These are phyloP conservation scores for Apotomis betuletana DNA, from an alignment of 2,888 invertebrate species.

Conservation along the genomic window DNA sequence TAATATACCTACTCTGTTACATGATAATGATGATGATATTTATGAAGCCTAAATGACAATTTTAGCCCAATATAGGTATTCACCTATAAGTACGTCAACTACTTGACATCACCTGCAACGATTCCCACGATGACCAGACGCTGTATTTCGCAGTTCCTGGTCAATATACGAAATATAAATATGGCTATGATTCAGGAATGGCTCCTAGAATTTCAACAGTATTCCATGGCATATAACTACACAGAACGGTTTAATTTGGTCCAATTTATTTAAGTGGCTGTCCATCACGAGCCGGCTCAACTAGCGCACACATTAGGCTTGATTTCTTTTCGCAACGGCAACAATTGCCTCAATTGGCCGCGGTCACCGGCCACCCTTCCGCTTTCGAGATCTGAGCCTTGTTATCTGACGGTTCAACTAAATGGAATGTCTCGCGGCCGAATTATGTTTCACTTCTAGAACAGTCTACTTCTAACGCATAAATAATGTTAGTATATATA, in stretches of 20 bases:
- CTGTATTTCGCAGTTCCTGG: too few species aligned
- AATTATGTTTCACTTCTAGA: background rate
- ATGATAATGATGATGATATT: too few species aligned
- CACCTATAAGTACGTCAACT: too few species aligned
- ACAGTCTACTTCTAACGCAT: background rate
- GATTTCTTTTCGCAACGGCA: constrained; percentile 59
- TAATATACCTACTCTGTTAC: too few species aligned
- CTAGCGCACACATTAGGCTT: constrained; percentile 49
- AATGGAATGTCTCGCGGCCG: constrained; percentile 39
- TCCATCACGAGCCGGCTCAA: constrained; percentile 53
- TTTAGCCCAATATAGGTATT: too few species aligned
- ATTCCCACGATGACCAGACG: too few species aligned
- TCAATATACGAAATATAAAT: too few species aligned
- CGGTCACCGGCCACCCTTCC: constrained; percentile 61
- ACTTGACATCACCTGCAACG: too few species aligned
- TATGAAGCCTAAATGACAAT: too few species aligned
- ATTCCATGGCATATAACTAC: constrained; percentile 25
- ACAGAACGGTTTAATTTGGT: constrained; percentile 43
- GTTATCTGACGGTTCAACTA: constrained; percentile 43
- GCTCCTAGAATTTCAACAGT: background rate
- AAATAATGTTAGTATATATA: background rate
- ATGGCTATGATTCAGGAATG: background rate
- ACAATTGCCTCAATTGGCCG: constrained; percentile 68
- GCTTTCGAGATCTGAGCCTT: constrained; percentile 51
- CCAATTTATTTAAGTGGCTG: constrained; percentile 50